Evolutionary conservation across 2,113 vertebrate genomes (phyloP).

Genomic region (Caracal caracal): DNA sequence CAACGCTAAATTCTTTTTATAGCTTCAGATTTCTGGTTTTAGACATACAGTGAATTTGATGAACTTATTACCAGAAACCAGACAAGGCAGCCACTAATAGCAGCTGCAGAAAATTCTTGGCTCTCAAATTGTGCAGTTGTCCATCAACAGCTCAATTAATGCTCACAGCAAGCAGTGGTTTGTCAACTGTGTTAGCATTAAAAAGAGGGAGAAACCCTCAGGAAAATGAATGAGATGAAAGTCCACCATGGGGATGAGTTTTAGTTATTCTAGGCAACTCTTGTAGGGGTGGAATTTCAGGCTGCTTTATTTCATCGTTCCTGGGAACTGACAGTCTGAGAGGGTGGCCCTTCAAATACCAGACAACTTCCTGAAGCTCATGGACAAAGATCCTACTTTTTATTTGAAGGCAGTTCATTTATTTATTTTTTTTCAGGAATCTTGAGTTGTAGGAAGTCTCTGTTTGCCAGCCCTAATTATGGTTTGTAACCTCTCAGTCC

Average conservation of each 20-base stretch:
- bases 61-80: slow-evolving; percentile 46
- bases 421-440: not conserved
- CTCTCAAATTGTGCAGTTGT: slow-evolving; percentile 40
- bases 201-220: not conserved
- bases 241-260: not conserved
- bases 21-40: slow-evolving; percentile 18
- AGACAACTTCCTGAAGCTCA: not conserved
- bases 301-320: rapidly evolving
- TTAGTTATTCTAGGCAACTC: not conserved
- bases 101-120: slow-evolving; percentile 44
- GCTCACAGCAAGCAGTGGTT: not conserved
- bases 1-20: not conserved
- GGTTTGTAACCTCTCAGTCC: not conserved
- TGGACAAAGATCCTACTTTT: not conserved
- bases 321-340: not conserved
- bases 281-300: not conserved
- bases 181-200: slow-evolving; percentile 33
- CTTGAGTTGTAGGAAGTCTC: not conserved
- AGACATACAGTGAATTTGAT: not conserved
- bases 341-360: not conserved
- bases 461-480: not conserved
- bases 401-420: not conserved
- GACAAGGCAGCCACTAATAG: slow-evolving; percentile 11
- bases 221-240: not conserved
- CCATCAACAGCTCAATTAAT: slow-evolving; percentile 7